A percentile compares a stretch with the other conserved stretches of the same genome.
These are phyloP conservation scores for Macrosiphum euphorbiae DNA, from an alignment of 2,888 invertebrate species.

Conservation along the genomic window DNA sequence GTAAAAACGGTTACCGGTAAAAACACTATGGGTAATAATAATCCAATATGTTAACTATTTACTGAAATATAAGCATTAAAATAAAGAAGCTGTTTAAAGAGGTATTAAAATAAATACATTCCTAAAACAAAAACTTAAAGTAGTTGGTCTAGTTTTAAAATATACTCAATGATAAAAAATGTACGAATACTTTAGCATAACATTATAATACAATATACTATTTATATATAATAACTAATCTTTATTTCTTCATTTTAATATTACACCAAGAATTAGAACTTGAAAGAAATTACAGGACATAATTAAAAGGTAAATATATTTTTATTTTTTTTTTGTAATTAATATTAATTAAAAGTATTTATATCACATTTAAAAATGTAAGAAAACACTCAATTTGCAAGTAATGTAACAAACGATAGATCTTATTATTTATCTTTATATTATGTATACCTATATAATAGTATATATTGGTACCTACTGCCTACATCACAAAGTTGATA, in stretches of 20 bases:
- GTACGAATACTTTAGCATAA: background rate
- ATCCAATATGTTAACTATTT: background rate
- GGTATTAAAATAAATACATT: background rate
- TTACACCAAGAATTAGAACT: background rate
- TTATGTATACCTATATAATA: too few species aligned
- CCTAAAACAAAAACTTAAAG: too few species aligned
- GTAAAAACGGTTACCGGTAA: too few species aligned
- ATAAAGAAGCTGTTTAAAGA: background rate
- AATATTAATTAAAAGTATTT: background rate
- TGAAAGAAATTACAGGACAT: background rate
- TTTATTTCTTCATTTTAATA: background rate
- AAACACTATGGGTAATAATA: background rate
- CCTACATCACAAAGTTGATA: background rate
- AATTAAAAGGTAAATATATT: background rate
- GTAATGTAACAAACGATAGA: background rate
- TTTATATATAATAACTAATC: background rate
- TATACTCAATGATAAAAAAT: background rate
- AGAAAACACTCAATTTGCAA: background rate
- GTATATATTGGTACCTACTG: too few species aligned
- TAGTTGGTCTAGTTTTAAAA: background rate
- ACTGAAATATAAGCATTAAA: too few species aligned
- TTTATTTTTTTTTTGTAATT: background rate
- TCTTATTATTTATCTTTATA: too few species aligned
- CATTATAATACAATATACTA: too few species aligned
- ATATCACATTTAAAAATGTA: background rate